Conservation (phyloP, 2,797 vertebrate species). For the Ceyx erithaca region DNA sequence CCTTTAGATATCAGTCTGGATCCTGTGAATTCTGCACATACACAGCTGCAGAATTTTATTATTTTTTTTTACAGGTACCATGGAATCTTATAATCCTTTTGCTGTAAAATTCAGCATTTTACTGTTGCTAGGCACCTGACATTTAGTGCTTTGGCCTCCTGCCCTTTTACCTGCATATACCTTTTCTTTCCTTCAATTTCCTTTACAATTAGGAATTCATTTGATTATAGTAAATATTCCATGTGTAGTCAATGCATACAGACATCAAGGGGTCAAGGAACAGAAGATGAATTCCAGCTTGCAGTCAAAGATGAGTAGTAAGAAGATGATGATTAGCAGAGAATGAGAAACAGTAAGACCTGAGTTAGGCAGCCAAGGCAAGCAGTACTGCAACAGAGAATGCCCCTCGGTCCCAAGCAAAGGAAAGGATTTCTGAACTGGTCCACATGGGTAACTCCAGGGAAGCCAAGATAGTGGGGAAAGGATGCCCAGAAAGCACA, state of each 20-base stretch:
- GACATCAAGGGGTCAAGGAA: not conserved
- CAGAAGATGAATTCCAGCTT: not conserved
- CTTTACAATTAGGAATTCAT: constrained; percentile 25
- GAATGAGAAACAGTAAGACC: not conserved
- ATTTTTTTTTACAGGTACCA: not conserved
- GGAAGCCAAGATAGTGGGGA: not conserved
- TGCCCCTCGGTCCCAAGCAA: not conserved
- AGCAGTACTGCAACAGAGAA: not conserved
- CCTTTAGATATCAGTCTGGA: not conserved
- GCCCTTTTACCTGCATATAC: constrained; percentile 31
- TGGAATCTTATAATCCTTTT: constrained; percentile 3
- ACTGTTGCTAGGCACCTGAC: constrained; percentile 55
- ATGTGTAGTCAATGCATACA: not conserved
- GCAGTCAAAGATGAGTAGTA: not conserved
- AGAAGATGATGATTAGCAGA: not conserved
- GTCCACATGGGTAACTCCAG: fast-evolving
- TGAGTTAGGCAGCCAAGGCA: not conserved
- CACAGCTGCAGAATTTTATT: not conserved
- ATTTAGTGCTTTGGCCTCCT: constrained; percentile 40
- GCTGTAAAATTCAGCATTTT: constrained; percentile 42
- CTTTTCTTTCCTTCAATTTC: constrained; percentile 7
- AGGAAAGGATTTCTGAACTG: not conserved
- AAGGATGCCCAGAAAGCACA: not conserved
- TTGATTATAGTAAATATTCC: constrained; percentile 34
- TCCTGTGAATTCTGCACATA: constrained; percentile 5